Conservation (phyloP, 1,140 invertebrate genomes). For the Eubasilissa regina region DNA sequence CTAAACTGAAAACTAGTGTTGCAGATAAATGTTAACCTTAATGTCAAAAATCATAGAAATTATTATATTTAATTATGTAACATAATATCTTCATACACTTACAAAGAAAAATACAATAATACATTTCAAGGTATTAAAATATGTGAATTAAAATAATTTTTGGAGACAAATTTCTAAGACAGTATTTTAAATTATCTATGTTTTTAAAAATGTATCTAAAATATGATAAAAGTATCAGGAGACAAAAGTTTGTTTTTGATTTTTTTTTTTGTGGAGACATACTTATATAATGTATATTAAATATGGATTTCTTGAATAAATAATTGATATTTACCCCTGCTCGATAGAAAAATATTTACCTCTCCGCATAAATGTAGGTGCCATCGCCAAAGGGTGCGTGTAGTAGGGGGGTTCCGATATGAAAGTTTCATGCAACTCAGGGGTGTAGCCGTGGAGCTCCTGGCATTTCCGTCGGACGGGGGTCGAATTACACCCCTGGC, state of each 20-base stretch:
- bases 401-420: background rate
- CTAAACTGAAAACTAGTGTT: too few species aligned
- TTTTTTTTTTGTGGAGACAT: too few species aligned
- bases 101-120: too few species aligned
- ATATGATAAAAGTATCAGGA: background rate
- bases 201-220: background rate
- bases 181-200: too few species aligned
- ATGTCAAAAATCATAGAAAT: too few species aligned
- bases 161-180: too few species aligned
- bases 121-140: too few species aligned
- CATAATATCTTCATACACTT: too few species aligned
- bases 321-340: conserved; percentile 12
- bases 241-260: background rate
- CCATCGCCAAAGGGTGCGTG: background rate
- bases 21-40: too few species aligned
- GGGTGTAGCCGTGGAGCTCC: conserved; percentile 22
- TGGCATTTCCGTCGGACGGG: conserved; percentile 3
- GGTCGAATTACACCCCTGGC: conserved; percentile 29
- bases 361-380: conserved; percentile 7
- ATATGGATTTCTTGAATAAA: conserved; percentile 24
- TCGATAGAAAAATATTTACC: conserved; percentile 16
- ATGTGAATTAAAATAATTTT: too few species aligned
- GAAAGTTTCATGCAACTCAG: conserved; percentile 21
- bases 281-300: background rate
- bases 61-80: too few species aligned